Base-by-base conservation (phyloP, 1,140 invertebrate genomes). In the Eciton burchellii region DNA sequence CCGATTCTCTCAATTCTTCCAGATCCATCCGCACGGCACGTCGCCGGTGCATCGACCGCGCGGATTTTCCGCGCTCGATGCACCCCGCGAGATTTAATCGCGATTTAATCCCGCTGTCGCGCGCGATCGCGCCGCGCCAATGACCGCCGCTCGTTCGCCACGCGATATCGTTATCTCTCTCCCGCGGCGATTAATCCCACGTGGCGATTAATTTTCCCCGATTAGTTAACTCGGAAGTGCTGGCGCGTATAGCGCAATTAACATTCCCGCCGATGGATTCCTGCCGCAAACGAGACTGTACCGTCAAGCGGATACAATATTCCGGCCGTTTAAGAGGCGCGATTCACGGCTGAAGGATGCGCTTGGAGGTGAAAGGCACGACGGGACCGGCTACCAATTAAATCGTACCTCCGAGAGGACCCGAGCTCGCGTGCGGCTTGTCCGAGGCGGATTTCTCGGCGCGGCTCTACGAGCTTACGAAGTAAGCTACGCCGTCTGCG, bases 391-490 rank as follows among this genome's bases (percentile, higher is more conserved):
- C 72, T 77, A 81, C 84, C 84, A 89, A 89, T 89, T 88, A 89
- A 89, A 88, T 81, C 57, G 87, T 88, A 88, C 74, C 86, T 85
- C 77, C 73, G 72, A 82, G 83, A 88, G 81, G 84, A 83, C 85
- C 68, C 71, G 72, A 49, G 65, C 84, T 62, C 45, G 74, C 81
- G 81, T 56, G 76, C 72, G 52, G 76, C 54, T 84, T 71, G 82
- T 84, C 74, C 57, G 45, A 87, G 59, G 82, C 24, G 59, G 82
- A 62, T 76, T 76, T 57, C 81, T 76, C 59, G 62, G 70, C 43
- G 60, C 74, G 26, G 35, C 60, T 86, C 68, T 84, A 63, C 81
- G 43, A 82, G 79, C 82, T 87, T 86, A 77, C 71, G 85, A 76
- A 84, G 87, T 73, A 72, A 63, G n/a, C n/a, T n/a, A n/a, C n/a